A percentile compares a stretch with the other conserved stretches of the same genome.
phyloP scores from a whole-genome alignment of 2,888 invertebrate species.

The Smittia aterrima region DNA sequence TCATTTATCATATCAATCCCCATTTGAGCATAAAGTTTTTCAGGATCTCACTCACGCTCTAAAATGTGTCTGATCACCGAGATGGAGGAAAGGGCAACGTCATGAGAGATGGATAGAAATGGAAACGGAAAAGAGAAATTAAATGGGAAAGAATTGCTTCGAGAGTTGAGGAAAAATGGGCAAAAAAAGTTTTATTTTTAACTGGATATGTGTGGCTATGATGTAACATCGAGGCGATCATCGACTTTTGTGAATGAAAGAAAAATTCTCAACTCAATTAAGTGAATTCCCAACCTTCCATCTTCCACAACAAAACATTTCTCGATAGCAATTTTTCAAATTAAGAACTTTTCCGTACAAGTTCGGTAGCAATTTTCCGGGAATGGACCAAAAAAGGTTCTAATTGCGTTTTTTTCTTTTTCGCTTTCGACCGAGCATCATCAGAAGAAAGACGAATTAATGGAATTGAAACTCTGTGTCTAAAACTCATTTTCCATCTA shows the following conservation, averaged over 20 bases:
- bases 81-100: not conserved
- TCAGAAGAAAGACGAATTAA: not conserved
- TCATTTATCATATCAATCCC: conserved; percentile 5
- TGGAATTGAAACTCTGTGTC: not conserved
- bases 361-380: not conserved
- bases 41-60: too few species aligned
- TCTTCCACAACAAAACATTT: not conserved
- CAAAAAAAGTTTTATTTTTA: not conserved
- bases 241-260: too few species aligned
- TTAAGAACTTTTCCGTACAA: not conserved
- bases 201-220: not conserved
- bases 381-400: not conserved
- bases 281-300: not conserved
- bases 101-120: not conserved
- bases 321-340: conserved; percentile 7
- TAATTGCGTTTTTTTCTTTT: not conserved
- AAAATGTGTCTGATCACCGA: not conserved
- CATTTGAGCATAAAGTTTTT: not conserved
- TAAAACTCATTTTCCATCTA: not conserved
- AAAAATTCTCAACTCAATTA: not conserved
- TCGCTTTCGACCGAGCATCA: not conserved
- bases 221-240: too few species aligned
- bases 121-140: not conserved
- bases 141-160: not conserved
- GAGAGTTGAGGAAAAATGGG: conserved; percentile 5